Base-by-base conservation (phyloP, 2,888 invertebrate species). In the Dilophus febrilis region DNA sequence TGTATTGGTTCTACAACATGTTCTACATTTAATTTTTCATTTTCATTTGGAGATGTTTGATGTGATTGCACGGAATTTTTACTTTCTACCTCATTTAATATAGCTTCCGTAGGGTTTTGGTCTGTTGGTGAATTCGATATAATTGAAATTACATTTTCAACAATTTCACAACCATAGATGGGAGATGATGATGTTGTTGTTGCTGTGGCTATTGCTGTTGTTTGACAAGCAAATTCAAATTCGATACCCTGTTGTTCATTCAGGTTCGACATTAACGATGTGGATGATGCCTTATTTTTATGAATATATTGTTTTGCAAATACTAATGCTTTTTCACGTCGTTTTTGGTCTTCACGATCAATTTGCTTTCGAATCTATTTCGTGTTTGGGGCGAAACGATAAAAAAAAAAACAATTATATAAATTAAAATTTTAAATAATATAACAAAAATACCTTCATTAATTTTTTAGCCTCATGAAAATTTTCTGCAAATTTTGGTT, bases 401-500 rank as follows among this genome's bases (percentile, higher is more conserved):
- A 22, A 6, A 22, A 6, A 22, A 4, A 22, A 6, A 22, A 22
- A n/a, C n/a, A 22, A 22, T 22, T 22, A 22, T 22, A 22, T 22
- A 22, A 22, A 22, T 22, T 22, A 22, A 22, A 22, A 4, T 22
- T 22, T 22, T 22, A 22, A 22, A 22, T 6, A n/a, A n/a, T n/a
- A n/a, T n/a, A n/a, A n/a, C 4, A 22, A 22, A 22, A 22, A 6
- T 22, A 22, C 71, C 56, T 75, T 76, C 67, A 75, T 74, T 38
- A 77, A 57, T 47, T 67, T 67, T 48, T 67, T 71, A 1, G 77
- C 76, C 61, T 79, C 78, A 47, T 68, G 66, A 33, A 77, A 65
- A 54, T 77, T 78, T 1, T 72, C 72, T 1, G 77, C 77, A 42
- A 75, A 71, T 60, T 74, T 79, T 0, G 75, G 76, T 53, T 78